Evolutionary conservation across 2,113 vertebrate genomes (phyloP), one percentile per base, ranked within the genome.

Genomic region (Ammospiza nelsoni): DNA sequence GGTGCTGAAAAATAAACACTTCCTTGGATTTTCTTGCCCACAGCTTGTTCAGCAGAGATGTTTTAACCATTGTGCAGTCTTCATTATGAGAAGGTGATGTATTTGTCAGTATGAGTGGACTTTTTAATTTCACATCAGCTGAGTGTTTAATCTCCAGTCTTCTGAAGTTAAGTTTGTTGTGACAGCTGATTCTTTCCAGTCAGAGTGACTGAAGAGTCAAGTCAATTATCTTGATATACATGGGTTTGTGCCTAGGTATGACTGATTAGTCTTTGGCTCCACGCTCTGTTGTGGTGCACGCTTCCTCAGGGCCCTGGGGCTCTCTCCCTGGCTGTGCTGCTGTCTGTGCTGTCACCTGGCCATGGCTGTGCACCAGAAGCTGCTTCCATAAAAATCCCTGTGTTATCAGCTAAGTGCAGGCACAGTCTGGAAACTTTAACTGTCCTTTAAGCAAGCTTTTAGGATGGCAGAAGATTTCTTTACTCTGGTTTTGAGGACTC

Each of bases 101-200:
- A 28, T 87, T 91, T 94, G 63, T 73, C 71, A 71, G 63, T n/a
- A 12, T 62, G 61, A 83, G 74, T 82, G 31, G 46, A 46, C 58
- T 87, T 91, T 31, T 57, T 91, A 87, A 94, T 91, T 95, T 94
- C 54, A 22, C 21, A 76, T 92, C 41, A 76, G 31, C 49, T 7
- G 9, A 48, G 31, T 55, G 25, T 57, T 94, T 87, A 68, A 81
- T 87, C 77, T 84, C 84, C 66, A 65, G 52, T 44, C 69, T 9
- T 83, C 54, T 91, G 74, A 82, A 82, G 78, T 58, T 85, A 82
- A 61, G 67, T 85, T 90, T 87, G 63, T 95, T 94, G 82, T 85
- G 87, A 90, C 71, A 90, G 75, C 62, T 87, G 74, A 87, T 89
- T 94, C 49, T 95, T 92, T 91, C 77, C 74, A 84, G 67, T 88